Evolutionary conservation across 2,888 invertebrate species (phyloP).

Genomic region (Macroteleia sp.): DNA sequence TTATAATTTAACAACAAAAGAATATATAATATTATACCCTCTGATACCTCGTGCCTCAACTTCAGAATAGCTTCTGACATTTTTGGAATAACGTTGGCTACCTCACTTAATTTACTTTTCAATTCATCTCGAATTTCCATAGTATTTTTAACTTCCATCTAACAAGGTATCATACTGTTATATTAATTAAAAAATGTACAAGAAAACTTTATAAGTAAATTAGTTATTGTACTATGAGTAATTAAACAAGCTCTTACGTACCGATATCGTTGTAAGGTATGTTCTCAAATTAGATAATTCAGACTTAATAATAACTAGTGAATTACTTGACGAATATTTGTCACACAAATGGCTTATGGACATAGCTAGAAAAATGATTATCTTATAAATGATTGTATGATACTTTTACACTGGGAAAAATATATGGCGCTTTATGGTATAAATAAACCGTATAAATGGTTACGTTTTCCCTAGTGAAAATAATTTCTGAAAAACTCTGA

Average conservation of each 20-base stretch:
- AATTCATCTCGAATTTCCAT: constrained; percentile 75
- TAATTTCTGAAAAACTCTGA: no score
- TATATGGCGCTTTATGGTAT: no score
- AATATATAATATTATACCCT: no score
- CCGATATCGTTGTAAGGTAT: constrained; percentile 77
- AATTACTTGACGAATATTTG: constrained; percentile 76
- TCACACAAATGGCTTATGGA: constrained; percentile 78
- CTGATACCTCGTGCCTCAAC: no score
- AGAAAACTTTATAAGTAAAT: no score
- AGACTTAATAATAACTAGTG: constrained; percentile 73
- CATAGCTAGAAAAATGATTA: constrained; percentile 73
- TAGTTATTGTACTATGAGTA: no score
- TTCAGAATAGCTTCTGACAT: constrained; percentile 80
- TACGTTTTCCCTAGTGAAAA: no score
- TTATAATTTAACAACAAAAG: no score
- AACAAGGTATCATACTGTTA: neutral
- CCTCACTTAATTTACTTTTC: constrained; percentile 73
- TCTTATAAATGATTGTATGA: no score
- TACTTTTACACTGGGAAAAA: no score
- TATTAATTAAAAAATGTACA: constrained; percentile 10
- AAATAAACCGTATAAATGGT: no score
- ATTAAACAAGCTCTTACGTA: no score
- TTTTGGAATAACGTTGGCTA: constrained; percentile 75
- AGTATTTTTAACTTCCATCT: constrained; percentile 77
- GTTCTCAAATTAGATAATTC: constrained; percentile 74